phyloP scores from a whole-genome alignment of 2,888 invertebrate species.

The Drosophila eohydei region DNA sequence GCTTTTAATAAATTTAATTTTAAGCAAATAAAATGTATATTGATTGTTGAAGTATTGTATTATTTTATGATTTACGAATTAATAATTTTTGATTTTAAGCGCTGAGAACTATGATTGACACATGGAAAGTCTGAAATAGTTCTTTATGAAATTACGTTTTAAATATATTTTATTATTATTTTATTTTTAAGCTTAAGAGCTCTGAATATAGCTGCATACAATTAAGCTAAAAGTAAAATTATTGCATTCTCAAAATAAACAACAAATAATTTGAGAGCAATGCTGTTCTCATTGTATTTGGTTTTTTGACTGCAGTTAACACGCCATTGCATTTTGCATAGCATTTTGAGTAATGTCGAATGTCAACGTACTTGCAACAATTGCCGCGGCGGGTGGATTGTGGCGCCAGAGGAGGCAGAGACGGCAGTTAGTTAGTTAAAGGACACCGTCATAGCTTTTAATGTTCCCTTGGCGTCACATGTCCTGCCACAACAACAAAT shows the following conservation, averaged over 20 bases:
- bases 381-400: constrained; percentile 28
- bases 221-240: neutral
- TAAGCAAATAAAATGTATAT: too few species aligned
- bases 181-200: too few species aligned
- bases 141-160: too few species aligned
- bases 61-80: too few species aligned
- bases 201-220: neutral
- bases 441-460: constrained; percentile 50
- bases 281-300: constrained; percentile 9
- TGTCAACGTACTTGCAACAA: constrained; percentile 73
- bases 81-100: too few species aligned
- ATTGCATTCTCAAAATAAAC: constrained; percentile 30
- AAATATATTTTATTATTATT: too few species aligned
- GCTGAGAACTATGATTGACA: too few species aligned
- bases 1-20: too few species aligned
- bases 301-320: constrained; percentile 28
- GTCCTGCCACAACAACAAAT: constrained; percentile 73
- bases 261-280: constrained; percentile 40
- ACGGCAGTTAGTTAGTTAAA: constrained; percentile 60
- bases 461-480: constrained; percentile 59
- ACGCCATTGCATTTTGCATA: constrained; percentile 74
- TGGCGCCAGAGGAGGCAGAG: neutral
- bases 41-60: too few species aligned
- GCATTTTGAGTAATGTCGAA: constrained; percentile 78
- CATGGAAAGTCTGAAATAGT: too few species aligned